Base-by-base conservation (phyloP, 2,797 vertebrate genomes). In the Sparus aurata region DNA sequence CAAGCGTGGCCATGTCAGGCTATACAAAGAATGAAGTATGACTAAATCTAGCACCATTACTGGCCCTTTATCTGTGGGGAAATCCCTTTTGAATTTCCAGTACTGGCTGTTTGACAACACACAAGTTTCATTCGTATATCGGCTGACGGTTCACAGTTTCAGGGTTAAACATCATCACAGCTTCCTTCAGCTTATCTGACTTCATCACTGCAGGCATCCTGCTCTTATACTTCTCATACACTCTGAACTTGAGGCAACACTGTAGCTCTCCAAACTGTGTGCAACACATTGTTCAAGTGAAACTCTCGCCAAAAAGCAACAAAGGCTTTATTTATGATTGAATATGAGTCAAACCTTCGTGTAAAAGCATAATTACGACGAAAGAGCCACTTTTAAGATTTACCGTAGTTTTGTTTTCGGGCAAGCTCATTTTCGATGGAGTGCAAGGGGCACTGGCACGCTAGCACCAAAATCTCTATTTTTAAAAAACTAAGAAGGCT, bases 251-350 rank as follows among this genome's bases (percentile, higher is more conserved):
- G 38, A 63, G 23, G 41, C 16, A 60, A 34, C 47, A 9, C 23
- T 2, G 63, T 38, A 63, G 23, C 63, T 30, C 22, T 43, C 25
- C 20, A 58, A 10, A 61, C 55, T 2, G 16, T 46, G 66, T 75
- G 25, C 12, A 34, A 15, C 30, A 50, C 65, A 15, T 15, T 58
- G 57, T 82, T n/a, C n/a, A n/a, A n/a, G n/a, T n/a, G n/a, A n/a
- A n/a, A n/a, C n/a, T n/a, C n/a, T n/a, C n/a, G n/a, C n/a, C n/a
- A n/a, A n/a, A n/a, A n/a, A n/a, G n/a, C n/a, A n/a, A n/a, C n/a
- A n/a, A n/a, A n/a, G n/a, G n/a, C n/a, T n/a, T n/a, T n/a, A n/a
- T n/a, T n/a, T n/a, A n/a, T n/a, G n/a, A n/a, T n/a, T n/a, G n/a
- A n/a, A n/a, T n/a, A n/a, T n/a, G n/a, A n/a, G n/a, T n/a, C n/a